Evolutionary conservation across 1,140 invertebrate genomes (phyloP).

Genomic region (Macrotrachela quadricornifera): DNA sequence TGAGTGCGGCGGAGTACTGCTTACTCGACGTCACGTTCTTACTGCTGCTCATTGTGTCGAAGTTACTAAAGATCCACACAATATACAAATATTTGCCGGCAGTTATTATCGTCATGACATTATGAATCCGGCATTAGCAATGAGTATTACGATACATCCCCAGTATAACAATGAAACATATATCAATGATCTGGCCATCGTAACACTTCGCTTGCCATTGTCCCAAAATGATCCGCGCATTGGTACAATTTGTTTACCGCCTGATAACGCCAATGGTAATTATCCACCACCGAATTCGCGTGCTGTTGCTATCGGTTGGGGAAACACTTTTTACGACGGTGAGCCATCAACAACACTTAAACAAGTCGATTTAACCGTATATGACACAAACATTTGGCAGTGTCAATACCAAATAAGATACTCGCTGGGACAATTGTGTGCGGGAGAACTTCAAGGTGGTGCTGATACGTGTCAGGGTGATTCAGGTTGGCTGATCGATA

Average conservation of each 20-base stretch:
- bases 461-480: conserved; percentile 1
- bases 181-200: neutral
- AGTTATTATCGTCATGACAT: neutral
- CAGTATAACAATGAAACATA: neutral
- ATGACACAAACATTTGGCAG: neutral
- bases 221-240: neutral
- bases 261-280: neutral
- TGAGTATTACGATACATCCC: neutral
- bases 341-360: neutral
- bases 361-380: neutral
- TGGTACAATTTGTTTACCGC: neutral
- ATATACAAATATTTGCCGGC: neutral
- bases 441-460: neutral
- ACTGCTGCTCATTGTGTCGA: conserved; percentile 7
- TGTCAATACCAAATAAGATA: neutral
- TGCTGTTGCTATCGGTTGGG: neutral
- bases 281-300: neutral
- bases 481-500: neutral
- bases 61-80: neutral
- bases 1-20: conserved; percentile 1
- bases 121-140: neutral
- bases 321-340: neutral
- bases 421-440: neutral
- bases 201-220: neutral
- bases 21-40: neutral